phyloP scores from a whole-genome alignment of 2,888 invertebrate genomes.

The Epinotia nisella region DNA sequence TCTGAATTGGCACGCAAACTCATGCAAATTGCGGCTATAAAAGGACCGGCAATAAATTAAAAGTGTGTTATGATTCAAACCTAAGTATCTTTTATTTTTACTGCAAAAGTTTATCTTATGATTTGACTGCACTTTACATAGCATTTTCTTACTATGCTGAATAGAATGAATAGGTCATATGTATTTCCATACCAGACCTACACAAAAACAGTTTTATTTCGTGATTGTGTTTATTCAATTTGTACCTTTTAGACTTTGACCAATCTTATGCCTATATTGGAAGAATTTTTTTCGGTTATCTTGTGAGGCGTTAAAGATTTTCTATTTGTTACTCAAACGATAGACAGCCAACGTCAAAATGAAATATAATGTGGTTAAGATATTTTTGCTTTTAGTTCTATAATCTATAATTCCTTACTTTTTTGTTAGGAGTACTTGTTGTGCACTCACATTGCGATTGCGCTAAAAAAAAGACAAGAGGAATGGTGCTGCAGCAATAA shows the following conservation, averaged over 20 bases:
- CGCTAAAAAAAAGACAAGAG: background rate
- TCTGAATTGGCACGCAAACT: constrained; percentile 21
- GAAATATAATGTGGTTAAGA: no score
- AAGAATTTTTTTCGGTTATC: background rate
- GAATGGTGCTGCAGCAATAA: constrained; percentile 8
- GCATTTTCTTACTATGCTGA: constrained; percentile 4
- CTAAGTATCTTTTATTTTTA: constrained; percentile 1
- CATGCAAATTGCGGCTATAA: constrained; percentile 29
- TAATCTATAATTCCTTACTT: no score
- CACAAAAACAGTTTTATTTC: background rate
- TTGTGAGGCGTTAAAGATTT: background rate
- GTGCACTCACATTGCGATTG: no score
- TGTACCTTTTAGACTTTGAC: background rate
- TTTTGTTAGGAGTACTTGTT: background rate
- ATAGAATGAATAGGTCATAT: background rate
- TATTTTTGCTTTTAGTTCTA: no score
- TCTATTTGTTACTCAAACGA: background rate
- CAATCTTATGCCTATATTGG: background rate
- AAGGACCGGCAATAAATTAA: constrained; percentile 15
- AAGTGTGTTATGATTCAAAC: constrained; percentile 18
- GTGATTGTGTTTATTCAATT: constrained; percentile 7
- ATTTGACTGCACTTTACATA: constrained; percentile 19
- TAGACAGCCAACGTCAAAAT: background rate
- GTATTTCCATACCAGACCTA: background rate
- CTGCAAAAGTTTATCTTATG: constrained; percentile 16